Base-by-base conservation (phyloP, 2,888 invertebrate species). In the Drosophila demipolita region DNA sequence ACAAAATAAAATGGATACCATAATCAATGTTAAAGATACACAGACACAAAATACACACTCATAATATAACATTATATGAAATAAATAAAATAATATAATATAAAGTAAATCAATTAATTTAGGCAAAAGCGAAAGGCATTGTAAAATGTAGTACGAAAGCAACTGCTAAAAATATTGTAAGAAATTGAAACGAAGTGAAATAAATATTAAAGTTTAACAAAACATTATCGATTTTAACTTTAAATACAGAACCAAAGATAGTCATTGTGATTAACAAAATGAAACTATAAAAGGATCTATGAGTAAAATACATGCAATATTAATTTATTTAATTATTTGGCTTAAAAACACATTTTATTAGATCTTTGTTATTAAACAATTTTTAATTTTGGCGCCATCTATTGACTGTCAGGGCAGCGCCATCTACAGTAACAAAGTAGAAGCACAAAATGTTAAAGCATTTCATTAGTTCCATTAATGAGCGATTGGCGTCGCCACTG, bases 11-110 rank as follows among this genome's bases (percentile, higher is more conserved):
- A 57, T 54, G 61, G 76, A 80, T 75, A 78, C 80, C 69, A 63
- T 88, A 88, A 83, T 80, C 86, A 75, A 86, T 86, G 83, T 88
- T 77, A 74, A 77, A 73, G 74, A 78, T 60, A 82, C 49, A 75
- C 54, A 61, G 20, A 68, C 52, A 65, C 61, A 61, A 63, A 38
- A 78, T 50, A 67, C 49, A 72, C 42, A 72, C 54, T 63, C 54
- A 59, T 40, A 49, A 67, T 48, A 75, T 71, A 71, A 62, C 71
- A 75, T 63, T 68, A 75, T 71, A 75, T 62, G 17, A 61, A 66
- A 61, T 61, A 72, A 55, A 50, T 67, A 52, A 53, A 74, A 58
- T 61, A 66, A 54, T 59, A 49, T 66, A 54, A 53, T 74, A 62
- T 63, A 64, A 52, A 73, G 48, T 53, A 52, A 66, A 70, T 59